A percentile compares a stretch with the other conserved stretches of the same genome.
Conservation (phyloP, 2,113 vertebrate genomes). For the Tinamus guttatus region DNA sequence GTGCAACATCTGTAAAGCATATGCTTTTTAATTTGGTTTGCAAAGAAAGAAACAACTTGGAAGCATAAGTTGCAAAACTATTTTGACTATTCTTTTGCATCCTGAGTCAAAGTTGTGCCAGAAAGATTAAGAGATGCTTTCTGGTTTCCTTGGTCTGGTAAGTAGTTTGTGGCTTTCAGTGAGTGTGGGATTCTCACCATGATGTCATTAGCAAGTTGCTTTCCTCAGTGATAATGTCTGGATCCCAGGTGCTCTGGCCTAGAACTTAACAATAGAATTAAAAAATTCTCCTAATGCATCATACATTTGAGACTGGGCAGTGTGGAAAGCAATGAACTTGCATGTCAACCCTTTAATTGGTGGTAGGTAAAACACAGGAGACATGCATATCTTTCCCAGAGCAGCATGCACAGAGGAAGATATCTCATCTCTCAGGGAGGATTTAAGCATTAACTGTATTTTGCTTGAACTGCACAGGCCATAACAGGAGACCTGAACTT, state of each 20-base stretch:
- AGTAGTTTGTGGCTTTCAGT: background rate
- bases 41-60: conserved; percentile 13
- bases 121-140: background rate
- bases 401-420: background rate
- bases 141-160: background rate
- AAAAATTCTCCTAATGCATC: background rate
- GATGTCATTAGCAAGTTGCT: background rate
- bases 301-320: background rate
- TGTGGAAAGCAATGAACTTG: conserved; percentile 1
- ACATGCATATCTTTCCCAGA: background rate
- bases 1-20: conserved; percentile 58
- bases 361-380: background rate
- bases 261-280: background rate
- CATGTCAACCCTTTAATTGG: background rate
- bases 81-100: conserved; percentile 31
- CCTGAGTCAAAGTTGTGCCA: background rate
- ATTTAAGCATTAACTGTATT: background rate
- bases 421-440: background rate
- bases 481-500: background rate
- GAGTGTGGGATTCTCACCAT: background rate
- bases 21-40: conserved; percentile 4
- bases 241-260: background rate
- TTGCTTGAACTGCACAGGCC: rapidly evolving
- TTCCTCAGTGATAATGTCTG: background rate
- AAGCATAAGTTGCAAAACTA: conserved; percentile 18